Conservation (phyloP, 2,888 invertebrate species). For the Hirtodrosophila alboralis region DNA sequence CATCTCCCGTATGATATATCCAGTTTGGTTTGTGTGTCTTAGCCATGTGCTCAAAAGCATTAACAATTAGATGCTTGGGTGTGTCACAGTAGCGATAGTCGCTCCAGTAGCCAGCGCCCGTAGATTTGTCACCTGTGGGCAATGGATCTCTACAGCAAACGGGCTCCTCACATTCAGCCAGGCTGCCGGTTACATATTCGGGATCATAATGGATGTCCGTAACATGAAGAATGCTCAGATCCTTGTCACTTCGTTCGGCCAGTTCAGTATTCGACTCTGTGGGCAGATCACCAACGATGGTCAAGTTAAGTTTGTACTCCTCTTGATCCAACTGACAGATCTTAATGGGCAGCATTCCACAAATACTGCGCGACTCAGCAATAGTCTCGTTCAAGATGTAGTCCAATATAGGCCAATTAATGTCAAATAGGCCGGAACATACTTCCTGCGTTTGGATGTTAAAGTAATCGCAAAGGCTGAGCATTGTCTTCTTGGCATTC, state of each 20-base stretch:
- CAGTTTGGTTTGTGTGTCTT: slow-evolving; percentile 87
- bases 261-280: slow-evolving; percentile 69
- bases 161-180: slow-evolving; percentile 89
- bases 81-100: slow-evolving; percentile 91
- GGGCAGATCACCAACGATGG: slow-evolving; percentile 57
- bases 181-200: slow-evolving; percentile 87
- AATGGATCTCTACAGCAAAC: slow-evolving; percentile 87
- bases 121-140: slow-evolving; percentile 23
- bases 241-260: slow-evolving; percentile 59
- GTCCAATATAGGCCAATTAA: slow-evolving; percentile 87
- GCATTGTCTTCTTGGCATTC: slow-evolving; percentile 81
- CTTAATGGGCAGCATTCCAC: slow-evolving; percentile 78
- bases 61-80: slow-evolving; percentile 88
- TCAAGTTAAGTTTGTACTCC: slow-evolving; percentile 71
- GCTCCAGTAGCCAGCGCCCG: slow-evolving; percentile 91
- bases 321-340: slow-evolving; percentile 73
- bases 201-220: slow-evolving; percentile 91
- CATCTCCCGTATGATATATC: slow-evolving; percentile 94
- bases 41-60: slow-evolving; percentile 87
- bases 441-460: slow-evolving; percentile 86
- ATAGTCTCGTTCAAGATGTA: slow-evolving; percentile 85
- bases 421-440: slow-evolving; percentile 87
- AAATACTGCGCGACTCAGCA: slow-evolving; percentile 85
- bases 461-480: slow-evolving; percentile 86
- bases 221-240: slow-evolving; percentile 78